Evolutionary conservation across 2,888 invertebrate genomes (phyloP), one percentile per base, ranked within the genome.

Genomic region (Drosophila mettleri): DNA sequence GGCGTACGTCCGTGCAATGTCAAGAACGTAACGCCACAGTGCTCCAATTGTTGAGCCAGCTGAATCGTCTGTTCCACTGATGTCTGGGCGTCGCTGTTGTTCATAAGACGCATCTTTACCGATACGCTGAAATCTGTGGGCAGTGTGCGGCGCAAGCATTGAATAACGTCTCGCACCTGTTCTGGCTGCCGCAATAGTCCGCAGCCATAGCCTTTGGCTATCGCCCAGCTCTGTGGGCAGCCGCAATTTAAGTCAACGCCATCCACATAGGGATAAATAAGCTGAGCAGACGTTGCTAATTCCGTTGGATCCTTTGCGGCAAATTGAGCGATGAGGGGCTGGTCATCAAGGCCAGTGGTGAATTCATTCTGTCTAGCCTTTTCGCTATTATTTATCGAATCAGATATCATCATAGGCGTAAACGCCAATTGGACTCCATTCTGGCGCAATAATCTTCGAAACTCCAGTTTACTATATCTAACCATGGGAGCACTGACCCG

Each of bases 161-260:
- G 93, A 0, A 99, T 94, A 88, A 99, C 94, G 83, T 97, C 97
- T 75, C 95, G 94, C 6, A 99, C 94, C 10, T 95, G 86, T 88
- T 99, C 96, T 7, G 99, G 98, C 78, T 96, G 95, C 10, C 94
- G 94, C 20, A 99, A 92, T 74, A 99, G 92, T 65, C 95, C 95
- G 87, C 97, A 97, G 0, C 99, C 99, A 90, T 97, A 96, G 4
- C 98, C 98, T 90, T 97, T 96, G 77, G 96, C 94, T 92, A 97
- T 95, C 0, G 98, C 98, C 98, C 98, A 99, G 76, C 95, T 93
- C 92, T 99, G 99, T 1, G 99, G 99, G 86, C 99, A 99, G 0
- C 99, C 99, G 93, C 99, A 99, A 91, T 99, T 99, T 34, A 99
- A 93, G 93, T 99, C 99, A 2, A 98, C 96, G 7, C 99, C 99